Base-by-base conservation (phyloP, 2,797 vertebrate species). In the Pseudotriccus pelzelni region DNA sequence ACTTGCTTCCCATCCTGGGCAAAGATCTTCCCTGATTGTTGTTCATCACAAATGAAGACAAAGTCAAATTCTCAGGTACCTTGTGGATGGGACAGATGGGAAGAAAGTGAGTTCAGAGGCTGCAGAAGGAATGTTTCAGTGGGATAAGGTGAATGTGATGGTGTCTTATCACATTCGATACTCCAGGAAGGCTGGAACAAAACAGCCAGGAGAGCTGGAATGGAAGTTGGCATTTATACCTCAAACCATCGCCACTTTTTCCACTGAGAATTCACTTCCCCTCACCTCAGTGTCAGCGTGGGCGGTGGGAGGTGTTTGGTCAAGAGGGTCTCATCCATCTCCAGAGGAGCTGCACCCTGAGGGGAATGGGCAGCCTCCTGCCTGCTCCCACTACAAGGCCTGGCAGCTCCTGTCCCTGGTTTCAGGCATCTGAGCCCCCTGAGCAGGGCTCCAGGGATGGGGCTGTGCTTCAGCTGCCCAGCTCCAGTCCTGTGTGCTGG, bases 401-500 rank as follows among this genome's bases (percentile, higher is more conserved):
- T 10, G 53, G 69, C 72, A 64, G 63, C 28, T 72, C 67, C 79
- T 52, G 27, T 21, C 30, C n/a, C 27, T 32, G 2, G 4, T 6
- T 46, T 21, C 2, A 7, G 43, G 4, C 15, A 20, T 8, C 23
- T 56, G 46, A 56, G 41, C 3, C 24, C 69, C 8, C 39, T 3
- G 28, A 41, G 23, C 12, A 2, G 37, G 49, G 28, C 39, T 37
- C 16, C 27, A 60, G 52, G 49, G 39, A 27, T 0, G 1, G 47
- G 37, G 28, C 30, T 14, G 10, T 7, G 28, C 18, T 56, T 18
- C 6, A 0, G 27, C 30, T 67, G 30, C 41, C 25, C 43, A 16
- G 25, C 37, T 36, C 56, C 0, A 0, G 5, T 59, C 62, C 10
- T 4, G 0, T 16, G 53, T 2, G 2, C 16, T 41, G 50, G 39